phyloP scores from a whole-genome alignment of 2,113 vertebrate species.

The Junco hyemalis region DNA sequence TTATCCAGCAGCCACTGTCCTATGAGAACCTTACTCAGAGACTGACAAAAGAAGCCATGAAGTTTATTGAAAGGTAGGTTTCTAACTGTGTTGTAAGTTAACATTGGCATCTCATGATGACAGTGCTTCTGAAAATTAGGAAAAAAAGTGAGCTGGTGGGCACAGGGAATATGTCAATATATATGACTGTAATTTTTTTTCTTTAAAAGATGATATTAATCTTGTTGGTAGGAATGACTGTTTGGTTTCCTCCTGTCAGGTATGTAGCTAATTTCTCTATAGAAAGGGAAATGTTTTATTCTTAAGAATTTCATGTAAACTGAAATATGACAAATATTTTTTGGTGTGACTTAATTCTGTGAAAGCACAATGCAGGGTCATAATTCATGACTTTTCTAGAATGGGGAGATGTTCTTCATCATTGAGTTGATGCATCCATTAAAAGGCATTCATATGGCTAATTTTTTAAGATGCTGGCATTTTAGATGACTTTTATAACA shows the following conservation, averaged over 20 bases:
- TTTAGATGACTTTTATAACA: not conserved
- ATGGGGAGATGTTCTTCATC: not conserved
- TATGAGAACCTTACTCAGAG: conserved; percentile 83
- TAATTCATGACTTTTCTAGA: not conserved
- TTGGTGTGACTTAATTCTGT: not conserved
- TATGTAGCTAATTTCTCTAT: not conserved
- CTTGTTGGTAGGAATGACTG: not conserved
- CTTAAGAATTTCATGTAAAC: not conserved
- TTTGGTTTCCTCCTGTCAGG: not conserved
- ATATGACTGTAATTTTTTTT: accelerated
- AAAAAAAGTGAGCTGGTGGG: not conserved
- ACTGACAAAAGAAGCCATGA: conserved; percentile 77
- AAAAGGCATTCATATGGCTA: not conserved
- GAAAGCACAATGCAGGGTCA: not conserved
- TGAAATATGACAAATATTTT: not conserved
- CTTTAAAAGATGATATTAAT: not conserved
- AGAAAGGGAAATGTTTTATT: not conserved
- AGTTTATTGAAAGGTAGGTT: conserved; percentile 80
- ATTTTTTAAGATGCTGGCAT: not conserved
- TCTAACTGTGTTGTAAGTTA: not conserved
- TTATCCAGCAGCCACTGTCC: conserved; percentile 82
- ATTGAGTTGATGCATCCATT: not conserved
- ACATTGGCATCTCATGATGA: not conserved
- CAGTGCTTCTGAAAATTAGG: accelerated
- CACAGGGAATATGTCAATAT: not conserved